Evolutionary conservation across 2,888 invertebrate genomes (phyloP).

Genomic region (Aplocera efformata): DNA sequence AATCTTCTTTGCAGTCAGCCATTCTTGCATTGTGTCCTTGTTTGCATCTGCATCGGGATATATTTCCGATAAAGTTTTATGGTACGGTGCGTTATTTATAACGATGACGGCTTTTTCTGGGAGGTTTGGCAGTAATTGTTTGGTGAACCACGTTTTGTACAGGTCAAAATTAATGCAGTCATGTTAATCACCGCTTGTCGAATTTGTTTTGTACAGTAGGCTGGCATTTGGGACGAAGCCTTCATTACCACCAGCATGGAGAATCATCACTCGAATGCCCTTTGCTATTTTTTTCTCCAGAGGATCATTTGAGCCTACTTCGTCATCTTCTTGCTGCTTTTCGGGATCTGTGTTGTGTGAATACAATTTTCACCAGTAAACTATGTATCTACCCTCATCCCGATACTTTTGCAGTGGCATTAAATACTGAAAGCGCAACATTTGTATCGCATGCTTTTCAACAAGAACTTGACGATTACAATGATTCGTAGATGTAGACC

Average conservation of each 20-base stretch:
- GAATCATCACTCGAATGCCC: too few species aligned
- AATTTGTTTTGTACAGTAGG: too few species aligned
- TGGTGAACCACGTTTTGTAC: background rate
- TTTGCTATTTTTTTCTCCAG: too few species aligned
- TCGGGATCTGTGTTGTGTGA: conserved; percentile 5
- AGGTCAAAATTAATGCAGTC: conserved; percentile 3
- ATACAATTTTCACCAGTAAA: conserved; percentile 8
- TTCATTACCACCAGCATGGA: too few species aligned
- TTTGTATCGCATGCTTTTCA: conserved; percentile 9
- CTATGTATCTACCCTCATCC: conserved; percentile 7
- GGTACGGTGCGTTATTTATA: conserved; percentile 5
- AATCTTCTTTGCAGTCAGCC: background rate
- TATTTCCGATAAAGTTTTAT: background rate
- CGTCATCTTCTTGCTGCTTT: too few species aligned
- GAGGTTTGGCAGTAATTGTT: conserved; percentile 3
- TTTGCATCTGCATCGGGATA: background rate
- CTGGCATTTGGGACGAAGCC: too few species aligned
- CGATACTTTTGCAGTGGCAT: conserved; percentile 6
- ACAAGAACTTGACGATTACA: conserved; percentile 6
- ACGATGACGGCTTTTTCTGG: conserved; percentile 1
- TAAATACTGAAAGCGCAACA: conserved; percentile 3
- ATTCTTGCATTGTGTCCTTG: too few species aligned
- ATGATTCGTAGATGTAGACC: conserved; percentile 1
- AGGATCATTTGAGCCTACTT: too few species aligned
- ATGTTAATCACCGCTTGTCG: background rate